Evolutionary conservation across 2,797 vertebrate species (phyloP).

Genomic region (Sebastes umbrosus): DNA sequence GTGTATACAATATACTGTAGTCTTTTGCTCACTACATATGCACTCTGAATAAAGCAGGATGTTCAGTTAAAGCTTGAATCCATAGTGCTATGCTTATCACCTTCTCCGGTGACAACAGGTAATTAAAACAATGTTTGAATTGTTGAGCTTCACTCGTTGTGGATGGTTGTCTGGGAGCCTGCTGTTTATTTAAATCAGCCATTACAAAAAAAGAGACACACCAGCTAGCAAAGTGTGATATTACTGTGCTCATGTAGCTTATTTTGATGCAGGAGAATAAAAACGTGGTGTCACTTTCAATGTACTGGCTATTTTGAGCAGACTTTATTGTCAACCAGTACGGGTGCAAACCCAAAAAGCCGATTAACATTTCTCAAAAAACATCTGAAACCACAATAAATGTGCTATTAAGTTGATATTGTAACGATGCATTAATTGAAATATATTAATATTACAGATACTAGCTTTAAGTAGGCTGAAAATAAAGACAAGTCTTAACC

Average conservation of each 20-base stretch:
- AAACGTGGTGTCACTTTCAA: constrained; percentile 28
- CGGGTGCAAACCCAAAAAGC: background rate
- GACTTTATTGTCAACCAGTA: constrained; percentile 16
- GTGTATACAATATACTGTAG: background rate
- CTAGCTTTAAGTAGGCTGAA: background rate
- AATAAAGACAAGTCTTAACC: constrained; percentile 1
- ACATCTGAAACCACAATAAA: background rate
- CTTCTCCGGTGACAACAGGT: background rate
- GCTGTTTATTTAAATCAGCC: constrained; percentile 3
- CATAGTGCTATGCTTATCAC: background rate
- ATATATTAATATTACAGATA: background rate
- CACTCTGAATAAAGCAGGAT: background rate
- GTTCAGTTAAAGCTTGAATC: constrained; percentile 9
- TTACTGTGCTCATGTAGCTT: constrained; percentile 10
- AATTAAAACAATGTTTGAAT: constrained; percentile 40
- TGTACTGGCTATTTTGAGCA: constrained; percentile 6
- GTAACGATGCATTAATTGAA: background rate
- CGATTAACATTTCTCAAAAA: background rate
- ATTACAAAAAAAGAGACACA: background rate
- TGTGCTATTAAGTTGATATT: background rate
- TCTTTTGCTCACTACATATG: background rate
- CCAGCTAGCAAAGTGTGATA: constrained; percentile 3
- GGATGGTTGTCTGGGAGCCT: background rate
- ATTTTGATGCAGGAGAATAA: constrained; percentile 37
- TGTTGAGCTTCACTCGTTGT: background rate